Base-by-base conservation (phyloP, 2,797 vertebrate species). In the Melopsittacus undulatus region DNA sequence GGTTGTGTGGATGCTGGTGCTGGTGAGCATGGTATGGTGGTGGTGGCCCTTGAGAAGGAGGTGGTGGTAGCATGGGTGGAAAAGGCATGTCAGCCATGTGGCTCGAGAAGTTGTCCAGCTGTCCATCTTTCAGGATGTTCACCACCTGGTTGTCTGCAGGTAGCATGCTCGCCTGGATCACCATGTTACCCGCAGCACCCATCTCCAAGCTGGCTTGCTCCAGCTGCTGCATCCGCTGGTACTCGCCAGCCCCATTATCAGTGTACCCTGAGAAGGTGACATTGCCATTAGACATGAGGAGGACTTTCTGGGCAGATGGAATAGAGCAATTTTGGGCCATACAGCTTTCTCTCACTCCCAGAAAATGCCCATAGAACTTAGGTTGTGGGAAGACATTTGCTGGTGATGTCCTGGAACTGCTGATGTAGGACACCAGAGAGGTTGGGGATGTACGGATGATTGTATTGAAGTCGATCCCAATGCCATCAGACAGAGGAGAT, bases 381-480 rank as follows among this genome's bases (percentile, higher is more conserved):
- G 98, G 98, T 79, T 98, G 99, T 3, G 99, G 98, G 5, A 98
- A 99, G 46, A 98, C 32, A 4, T 97, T 98, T 40, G 98, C 97
- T 1, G 99, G 98, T 4, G 98, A 99, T 78, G 97, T 97, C 62
- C 98, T 98, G 13, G 98, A 98, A 24, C 99, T 98, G 14, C 99
- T 99, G 93, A 99, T 99, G 70, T 99, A 99, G 42, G 99, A 99
- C 79, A 99, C 99, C 67, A 99, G 97, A 3, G 99, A 99, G 1
- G 99, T 99, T 62, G 99, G 99, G 4, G 99, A 99, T 8, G 99
- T 99, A 79, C 99, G 98, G 82, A 99, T 99, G 91, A 99, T 98
- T 54, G 99, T 98, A 86, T 98, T 99, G 95, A 99, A 99, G 96
- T 99, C 99, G 1, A 99, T 98, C 32, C 99, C 99, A 77, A 99